Base-by-base conservation (phyloP, 2,797 vertebrate genomes). In the Enteromius argenteus region DNA sequence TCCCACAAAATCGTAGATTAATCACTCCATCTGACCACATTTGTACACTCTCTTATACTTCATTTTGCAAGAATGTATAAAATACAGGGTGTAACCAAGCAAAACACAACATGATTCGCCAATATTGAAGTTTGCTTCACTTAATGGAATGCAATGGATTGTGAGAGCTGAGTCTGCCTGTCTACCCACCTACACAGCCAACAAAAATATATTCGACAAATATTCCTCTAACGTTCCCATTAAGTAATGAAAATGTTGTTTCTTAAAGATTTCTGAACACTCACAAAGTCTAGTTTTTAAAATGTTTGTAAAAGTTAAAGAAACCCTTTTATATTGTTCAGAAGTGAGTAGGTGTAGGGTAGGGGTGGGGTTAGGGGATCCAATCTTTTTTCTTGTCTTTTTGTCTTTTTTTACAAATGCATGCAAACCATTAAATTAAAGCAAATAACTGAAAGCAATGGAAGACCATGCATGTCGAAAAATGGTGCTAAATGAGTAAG, bases 1-100 rank as follows among this genome's bases (percentile, higher is more conserved):
- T 64, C 35, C 58, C 75, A 53, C 68, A 35, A 76, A 83, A 78
- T 84, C 9, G 2, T 44, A 69, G 42, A 84, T 78, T 79, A 37
- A 53, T 79, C 32, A 76, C 17, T 68, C 77, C 67, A 75, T 80
- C 58, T 79, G 19, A 80, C 78, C 53, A 62, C 75, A 84, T 79
- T 42, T 44, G 32, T 78, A 32, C 39, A 27, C 51, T 9, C 46
- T 49, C 46, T 10, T 80, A 51, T 68, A 71, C 64, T 69, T 44
- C 2, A 62, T 46, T 46, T 35, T 13, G 3, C 14, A 30, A 39
- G 53, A 53, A 32, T 76, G 8, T 17, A 56, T 17, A 56, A 69
- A 51, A 58, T 2, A 6, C 35, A 68, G 1, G 4, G 27, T 60
- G 17, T 32, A 81, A 60, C 49, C 15, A 56, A 56, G 27, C 19